Evolutionary conservation across 2,797 vertebrate genomes (phyloP), one percentile per base, ranked within the genome.

Genomic region (Percopsis omiscomaycus): DNA sequence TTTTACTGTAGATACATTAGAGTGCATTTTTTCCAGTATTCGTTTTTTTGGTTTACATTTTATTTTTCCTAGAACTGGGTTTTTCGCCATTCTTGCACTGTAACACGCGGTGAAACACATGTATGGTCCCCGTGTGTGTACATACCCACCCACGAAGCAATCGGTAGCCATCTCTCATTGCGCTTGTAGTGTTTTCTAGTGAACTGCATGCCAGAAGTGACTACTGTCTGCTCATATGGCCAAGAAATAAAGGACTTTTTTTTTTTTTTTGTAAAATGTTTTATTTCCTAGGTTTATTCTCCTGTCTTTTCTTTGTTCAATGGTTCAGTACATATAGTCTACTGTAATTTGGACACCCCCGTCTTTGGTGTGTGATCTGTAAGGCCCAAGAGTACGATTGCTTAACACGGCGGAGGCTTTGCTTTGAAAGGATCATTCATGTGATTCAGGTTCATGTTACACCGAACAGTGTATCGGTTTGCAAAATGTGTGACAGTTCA

Each of bases 141-240:
- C 86, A 93, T 91, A 92, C 86, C 89, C 80, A 94, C 90, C 79
- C 79, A 86, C 71, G 66, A 87, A 84, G 80, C 83, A 85, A 92
- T 91, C 88, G 87, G 87, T 94, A 91, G 89, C 90, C 80, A 91
- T 84, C 88, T 92, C 91, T 94, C 92, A 92, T 89, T 92, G 92
- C 90, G 89, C 91, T 89, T 94, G 88, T 95, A 93, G 94, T 94
- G 93, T 95, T 92, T 88, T 80, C 1, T 91, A 89, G 94, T 95
- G 91, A 94, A 93, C 89, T 95, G 96, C 95, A 96, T 96, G 96
- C 93, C 93, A 81, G 92, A 94, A 92, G 91, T 90, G 91, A 93
- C 91, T 94, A 93, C 90, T 93, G 93, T 89, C 93, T 87, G 89
- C 91, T 94, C 90, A 91, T 93, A 93, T 92, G 80, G 92, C 94